Percentiles rank a stretch among this genome's conserved stretches.
phyloP scores from a whole-genome alignment of 2,113 vertebrate genomes.

The Amblyornis subalaris region DNA sequence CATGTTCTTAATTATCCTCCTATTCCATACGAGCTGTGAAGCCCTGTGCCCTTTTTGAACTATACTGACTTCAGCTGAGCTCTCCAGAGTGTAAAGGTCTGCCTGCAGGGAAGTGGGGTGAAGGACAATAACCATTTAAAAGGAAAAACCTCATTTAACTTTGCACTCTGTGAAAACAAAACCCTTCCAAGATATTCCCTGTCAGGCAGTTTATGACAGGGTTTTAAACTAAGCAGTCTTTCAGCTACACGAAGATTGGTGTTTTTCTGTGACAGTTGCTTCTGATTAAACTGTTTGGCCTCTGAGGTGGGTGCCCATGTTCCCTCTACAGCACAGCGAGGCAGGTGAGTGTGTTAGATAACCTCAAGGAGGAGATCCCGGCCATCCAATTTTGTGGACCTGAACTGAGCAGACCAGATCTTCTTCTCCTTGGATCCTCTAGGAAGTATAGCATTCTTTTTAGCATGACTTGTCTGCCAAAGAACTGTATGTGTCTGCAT shows the following conservation, averaged over 20 bases:
- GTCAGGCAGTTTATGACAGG: neutral
- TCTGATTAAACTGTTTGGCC: neutral
- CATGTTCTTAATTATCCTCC: conserved; percentile 1
- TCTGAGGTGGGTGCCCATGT: neutral
- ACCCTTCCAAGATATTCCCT: neutral
- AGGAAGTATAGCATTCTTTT: neutral
- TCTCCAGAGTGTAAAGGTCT: neutral
- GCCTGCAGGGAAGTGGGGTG: neutral
- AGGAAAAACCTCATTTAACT: neutral
- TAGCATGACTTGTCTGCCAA: neutral
- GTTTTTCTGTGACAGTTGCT: neutral
- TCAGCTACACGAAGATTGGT: neutral
- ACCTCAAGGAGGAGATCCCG: neutral
- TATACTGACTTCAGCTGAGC: neutral
- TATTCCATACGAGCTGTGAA: neutral
- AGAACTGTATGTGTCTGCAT: neutral
- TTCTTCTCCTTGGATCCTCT: neutral
- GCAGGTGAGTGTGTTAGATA: neutral
- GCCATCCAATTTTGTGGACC: neutral
- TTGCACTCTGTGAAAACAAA: neutral
- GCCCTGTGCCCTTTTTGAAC: neutral
- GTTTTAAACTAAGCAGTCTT: neutral
- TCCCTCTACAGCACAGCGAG: neutral
- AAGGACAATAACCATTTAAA: neutral
- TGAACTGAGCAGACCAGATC: neutral